Evolutionary conservation across 1,140 invertebrate genomes (phyloP).

Genomic region (Lutraria rhynchaena): DNA sequence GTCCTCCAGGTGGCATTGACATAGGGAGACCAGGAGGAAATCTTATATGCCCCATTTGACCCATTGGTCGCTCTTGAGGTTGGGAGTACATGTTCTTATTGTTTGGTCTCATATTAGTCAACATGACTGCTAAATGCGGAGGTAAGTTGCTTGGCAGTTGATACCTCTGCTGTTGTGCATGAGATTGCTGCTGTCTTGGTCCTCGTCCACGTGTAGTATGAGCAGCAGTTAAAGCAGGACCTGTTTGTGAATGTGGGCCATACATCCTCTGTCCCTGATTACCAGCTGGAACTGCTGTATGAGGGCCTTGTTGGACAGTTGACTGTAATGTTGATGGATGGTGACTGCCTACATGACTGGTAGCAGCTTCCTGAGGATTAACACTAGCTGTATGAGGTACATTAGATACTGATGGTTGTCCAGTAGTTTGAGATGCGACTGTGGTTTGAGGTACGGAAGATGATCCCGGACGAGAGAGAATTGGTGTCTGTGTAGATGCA

Average conservation of each 20-base stretch:
- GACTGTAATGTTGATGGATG: constrained; percentile 6
- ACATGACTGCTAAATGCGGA: constrained; percentile 50
- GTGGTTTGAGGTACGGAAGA: background rate
- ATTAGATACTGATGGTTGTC: background rate
- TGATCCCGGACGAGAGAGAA: constrained; percentile 1
- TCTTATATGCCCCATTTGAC: constrained; percentile 29
- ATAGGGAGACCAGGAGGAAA: constrained; percentile 33
- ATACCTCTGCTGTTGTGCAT: constrained; percentile 36
- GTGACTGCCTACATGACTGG: background rate
- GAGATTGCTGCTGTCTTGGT: constrained; percentile 18
- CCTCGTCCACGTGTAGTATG: constrained; percentile 12
- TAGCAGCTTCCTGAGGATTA: background rate
- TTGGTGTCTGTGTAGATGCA: constrained; percentile 39
- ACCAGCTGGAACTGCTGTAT: background rate
- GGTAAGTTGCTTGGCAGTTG: constrained; percentile 51
- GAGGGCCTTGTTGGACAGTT: constrained; percentile 17
- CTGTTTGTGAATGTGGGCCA: background rate
- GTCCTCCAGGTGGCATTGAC: constrained; percentile 14
- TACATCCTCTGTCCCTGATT: constrained; percentile 21
- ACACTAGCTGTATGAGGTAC: constrained; percentile 4
- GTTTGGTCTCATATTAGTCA: constrained; percentile 29
- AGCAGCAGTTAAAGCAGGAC: background rate
- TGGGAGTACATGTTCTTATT: constrained; percentile 28
- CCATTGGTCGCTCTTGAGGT: constrained; percentile 22
- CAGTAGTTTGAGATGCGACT: background rate